Conservation (phyloP, 2,113 vertebrate species). For the Myxocyprinus asiaticus region DNA sequence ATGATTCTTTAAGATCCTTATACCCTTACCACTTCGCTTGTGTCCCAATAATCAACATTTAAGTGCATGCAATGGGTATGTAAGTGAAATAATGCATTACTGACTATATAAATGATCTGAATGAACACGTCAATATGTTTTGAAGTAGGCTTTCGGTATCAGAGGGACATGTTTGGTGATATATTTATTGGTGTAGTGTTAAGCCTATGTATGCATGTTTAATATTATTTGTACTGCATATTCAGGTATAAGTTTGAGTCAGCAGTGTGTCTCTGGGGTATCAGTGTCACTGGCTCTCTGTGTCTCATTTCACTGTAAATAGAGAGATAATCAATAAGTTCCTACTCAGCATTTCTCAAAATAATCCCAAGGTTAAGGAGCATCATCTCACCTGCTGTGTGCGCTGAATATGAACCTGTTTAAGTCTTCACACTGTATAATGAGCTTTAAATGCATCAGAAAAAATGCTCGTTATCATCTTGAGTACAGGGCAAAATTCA, state of each 20-base stretch:
- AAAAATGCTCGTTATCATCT: background rate
- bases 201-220: conserved; percentile 9
- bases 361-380: conserved; percentile 53
- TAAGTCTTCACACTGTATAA: background rate
- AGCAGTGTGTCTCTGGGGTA: conserved; percentile 21
- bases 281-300: conserved; percentile 39
- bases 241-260: conserved; percentile 28
- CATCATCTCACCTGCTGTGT: conserved; percentile 22
- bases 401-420: conserved; percentile 28
- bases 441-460: background rate
- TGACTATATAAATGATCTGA: background rate
- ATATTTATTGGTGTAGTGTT: background rate
- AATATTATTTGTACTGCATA: conserved; percentile 26
- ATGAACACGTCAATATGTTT: background rate
- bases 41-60: background rate
- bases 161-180: background rate
- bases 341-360: conserved; percentile 49
- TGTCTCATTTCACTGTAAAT: conserved; percentile 45
- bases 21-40: background rate
- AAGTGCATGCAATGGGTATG: background rate
- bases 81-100: background rate
- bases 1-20: background rate
- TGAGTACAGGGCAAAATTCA: background rate
- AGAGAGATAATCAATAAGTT: conserved; percentile 45
- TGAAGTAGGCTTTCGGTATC: background rate